Evolutionary conservation across 2,113 vertebrate genomes (phyloP).

Genomic region (Taxidea taxus): DNA sequence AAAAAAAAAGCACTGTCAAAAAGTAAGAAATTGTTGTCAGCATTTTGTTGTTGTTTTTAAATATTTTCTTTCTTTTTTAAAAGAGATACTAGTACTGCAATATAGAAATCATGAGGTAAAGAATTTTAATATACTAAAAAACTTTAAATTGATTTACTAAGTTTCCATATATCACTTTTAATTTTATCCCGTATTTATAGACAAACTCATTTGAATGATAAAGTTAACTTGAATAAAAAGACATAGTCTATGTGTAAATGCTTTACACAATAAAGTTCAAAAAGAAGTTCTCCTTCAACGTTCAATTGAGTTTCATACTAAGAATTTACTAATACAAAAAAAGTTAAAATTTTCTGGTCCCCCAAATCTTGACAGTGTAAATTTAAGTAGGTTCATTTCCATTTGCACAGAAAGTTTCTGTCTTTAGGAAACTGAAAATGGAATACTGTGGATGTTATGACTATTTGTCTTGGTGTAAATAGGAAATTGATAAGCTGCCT

Average conservation of each 20-base stretch:
- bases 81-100: slow-evolving; percentile 6
- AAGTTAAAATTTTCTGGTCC: background rate
- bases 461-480: slow-evolving; percentile 75
- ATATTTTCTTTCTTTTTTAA: background rate
- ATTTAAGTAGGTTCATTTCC: slow-evolving; percentile 65
- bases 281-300: background rate
- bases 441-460: slow-evolving; percentile 72
- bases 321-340: slow-evolving; percentile 10
- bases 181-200: background rate
- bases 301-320: slow-evolving; percentile 11
- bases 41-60: slow-evolving; percentile 62
- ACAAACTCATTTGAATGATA: background rate
- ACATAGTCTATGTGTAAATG: background rate
- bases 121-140: slow-evolving; percentile 39
- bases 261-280: background rate
- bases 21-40: slow-evolving; percentile 9
- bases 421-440: slow-evolving; percentile 72
- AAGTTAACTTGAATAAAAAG: background rate
- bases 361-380: slow-evolving; percentile 71
- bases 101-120: background rate
- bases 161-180: slow-evolving; percentile 9
- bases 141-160: background rate
- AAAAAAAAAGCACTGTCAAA: slow-evolving; percentile 68
- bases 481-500: slow-evolving; percentile 75
- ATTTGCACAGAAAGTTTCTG: slow-evolving; percentile 69